Conservation (phyloP, 2,113 vertebrate species). For the Hyaena hyaena region DNA sequence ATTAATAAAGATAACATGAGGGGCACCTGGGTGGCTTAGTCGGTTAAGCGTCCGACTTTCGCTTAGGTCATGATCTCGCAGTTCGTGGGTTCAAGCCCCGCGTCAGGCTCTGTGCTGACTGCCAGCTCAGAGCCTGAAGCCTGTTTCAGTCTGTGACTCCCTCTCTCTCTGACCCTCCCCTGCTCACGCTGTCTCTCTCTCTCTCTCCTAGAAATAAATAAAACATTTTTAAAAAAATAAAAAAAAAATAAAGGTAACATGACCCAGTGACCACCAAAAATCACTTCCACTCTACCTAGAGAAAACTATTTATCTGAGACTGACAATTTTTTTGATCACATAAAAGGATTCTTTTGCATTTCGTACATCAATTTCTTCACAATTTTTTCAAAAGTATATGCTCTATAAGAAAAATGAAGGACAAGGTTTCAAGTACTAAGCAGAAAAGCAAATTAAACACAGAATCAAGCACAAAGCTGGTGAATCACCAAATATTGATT, state of each 20-base stretch:
- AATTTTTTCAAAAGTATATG: background rate
- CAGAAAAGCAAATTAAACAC: constrained; percentile 14
- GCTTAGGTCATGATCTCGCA: no score
- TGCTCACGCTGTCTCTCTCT: no score
- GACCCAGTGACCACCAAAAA: background rate
- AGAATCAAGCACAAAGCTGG: background rate
- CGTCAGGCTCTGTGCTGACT: no score
- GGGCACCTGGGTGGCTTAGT: no score
- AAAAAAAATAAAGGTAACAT: background rate
- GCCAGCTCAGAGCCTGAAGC: no score
- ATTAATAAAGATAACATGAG: background rate
- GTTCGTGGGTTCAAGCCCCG: no score
- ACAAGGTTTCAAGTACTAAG: background rate
- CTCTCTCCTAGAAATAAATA: no score
- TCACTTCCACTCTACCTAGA: background rate
- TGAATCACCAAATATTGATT: background rate
- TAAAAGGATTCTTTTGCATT: background rate
- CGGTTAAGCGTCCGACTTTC: no score
- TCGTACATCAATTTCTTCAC: background rate
- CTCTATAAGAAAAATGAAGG: background rate
- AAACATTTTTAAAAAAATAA: no score
- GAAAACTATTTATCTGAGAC: background rate
- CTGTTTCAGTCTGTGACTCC: no score
- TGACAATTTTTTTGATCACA: background rate
- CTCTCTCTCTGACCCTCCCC: no score